Base-by-base conservation (phyloP, 2,888 invertebrate genomes). In the Anoplius nigerrimus region DNA sequence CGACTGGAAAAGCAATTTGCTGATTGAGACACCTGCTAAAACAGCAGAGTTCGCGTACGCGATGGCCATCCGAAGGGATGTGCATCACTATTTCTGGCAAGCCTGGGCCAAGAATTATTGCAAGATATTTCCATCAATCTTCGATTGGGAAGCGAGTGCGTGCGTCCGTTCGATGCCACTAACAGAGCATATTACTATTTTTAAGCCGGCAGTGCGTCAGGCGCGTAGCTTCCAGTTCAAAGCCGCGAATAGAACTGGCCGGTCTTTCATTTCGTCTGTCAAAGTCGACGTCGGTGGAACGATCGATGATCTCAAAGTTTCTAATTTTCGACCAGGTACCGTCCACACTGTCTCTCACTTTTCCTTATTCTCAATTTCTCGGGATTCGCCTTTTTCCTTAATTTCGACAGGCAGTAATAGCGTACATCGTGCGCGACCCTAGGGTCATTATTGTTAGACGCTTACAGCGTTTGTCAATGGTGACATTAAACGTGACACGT, bases 191-290 rank as follows among this genome's bases (percentile, higher is more conserved):
- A 34, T 34, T 61, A 72, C 82, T 86, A 84, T 85, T 84, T 86
- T 83, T 79, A 81, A 78, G 72, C 73, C 68, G 45, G 69, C 60
- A 70, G 78, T 78, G 79, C 77, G 78, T 78, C 80, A 78, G 79
- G 74, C 76, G 67, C 71, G 69, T 69, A 56, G 67, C 66, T 77
- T 70, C 78, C 81, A 82, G 82, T 84, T 84, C 77, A 82, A 77
- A 74, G 79, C 72, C 80, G 71, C 70, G 80, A 85, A 84, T 85
- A 85, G 84, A 83, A 76, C 62, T 27, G 51, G 34, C 34, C 58
- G 51, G 48, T 61, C 63, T 22, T 63, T 18, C 42, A 43, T 63
- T 52, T 46, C 18, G 24, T 6, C 4, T 20, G 42, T 42, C 56
- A 18, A n/a, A 27, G n/a, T 11, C 21, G 11, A 8, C n/a, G 27